These are phyloP conservation scores for Neoaliturus tenellus DNA, from an alignment of 2,888 invertebrate species.

Conservation along the genomic window DNA sequence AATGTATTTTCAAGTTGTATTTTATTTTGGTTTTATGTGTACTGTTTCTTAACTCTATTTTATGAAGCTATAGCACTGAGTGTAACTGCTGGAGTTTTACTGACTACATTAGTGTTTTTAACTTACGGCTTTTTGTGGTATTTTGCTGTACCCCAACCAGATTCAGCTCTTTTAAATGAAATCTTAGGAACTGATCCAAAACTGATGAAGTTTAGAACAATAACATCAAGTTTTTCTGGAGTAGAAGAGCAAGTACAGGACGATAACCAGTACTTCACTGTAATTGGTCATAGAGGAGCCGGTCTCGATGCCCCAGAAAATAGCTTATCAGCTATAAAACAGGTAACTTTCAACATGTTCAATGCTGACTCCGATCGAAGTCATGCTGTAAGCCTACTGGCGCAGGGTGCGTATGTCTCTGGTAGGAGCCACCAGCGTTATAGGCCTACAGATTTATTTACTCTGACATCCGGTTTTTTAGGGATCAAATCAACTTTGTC, in stretches of 20 bases:
- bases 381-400: too few species aligned
- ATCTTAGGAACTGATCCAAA: slow-evolving; percentile 59
- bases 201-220: slow-evolving; percentile 17
- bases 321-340: slow-evolving; percentile 83
- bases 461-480: too few species aligned
- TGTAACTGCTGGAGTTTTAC: neutral
- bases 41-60: slow-evolving; percentile 1
- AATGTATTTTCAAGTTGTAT: neutral
- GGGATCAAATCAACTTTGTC: too few species aligned
- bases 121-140: slow-evolving; percentile 50
- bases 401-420: too few species aligned
- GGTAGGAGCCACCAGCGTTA: too few species aligned
- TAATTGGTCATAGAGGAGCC: slow-evolving; percentile 85
- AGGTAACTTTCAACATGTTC: too few species aligned
- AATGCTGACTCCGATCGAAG: too few species aligned
- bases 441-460: too few species aligned
- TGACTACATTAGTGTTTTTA: neutral
- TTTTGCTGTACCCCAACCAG: slow-evolving; percentile 59
- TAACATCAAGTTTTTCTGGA: neutral
- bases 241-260: neutral
- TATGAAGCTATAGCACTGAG: slow-evolving; percentile 15
- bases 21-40: slow-evolving; percentile 22
- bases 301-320: slow-evolving; percentile 89
- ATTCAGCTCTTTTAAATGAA: slow-evolving; percentile 52
- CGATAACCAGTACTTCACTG: slow-evolving; percentile 23